Conservation (phyloP, 2,797 vertebrate genomes). For the Sphenopsis melanotis region DNA sequence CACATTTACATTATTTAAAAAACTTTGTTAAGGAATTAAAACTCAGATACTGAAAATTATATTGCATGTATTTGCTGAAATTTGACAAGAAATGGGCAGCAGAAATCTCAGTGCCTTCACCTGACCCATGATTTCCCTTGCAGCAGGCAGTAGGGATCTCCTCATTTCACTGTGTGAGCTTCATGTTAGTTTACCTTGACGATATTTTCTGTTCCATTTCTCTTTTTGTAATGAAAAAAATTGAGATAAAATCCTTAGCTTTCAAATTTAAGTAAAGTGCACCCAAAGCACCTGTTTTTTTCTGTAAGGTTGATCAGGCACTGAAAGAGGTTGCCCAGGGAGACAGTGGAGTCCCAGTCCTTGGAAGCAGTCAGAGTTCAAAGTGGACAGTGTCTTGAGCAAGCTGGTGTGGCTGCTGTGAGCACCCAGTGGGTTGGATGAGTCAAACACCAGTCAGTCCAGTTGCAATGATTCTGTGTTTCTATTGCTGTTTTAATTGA, state of each 20-base stretch:
- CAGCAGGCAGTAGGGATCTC: background rate
- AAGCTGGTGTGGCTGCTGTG: background rate
- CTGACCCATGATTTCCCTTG: background rate
- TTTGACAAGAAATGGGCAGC: background rate
- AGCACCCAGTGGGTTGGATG: fast-evolving
- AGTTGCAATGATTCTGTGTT: background rate
- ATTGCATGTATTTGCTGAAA: background rate
- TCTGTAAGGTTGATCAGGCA: background rate
- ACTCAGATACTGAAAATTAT: background rate
- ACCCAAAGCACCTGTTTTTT: background rate
- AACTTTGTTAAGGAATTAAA: background rate
- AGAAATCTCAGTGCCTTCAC: background rate
- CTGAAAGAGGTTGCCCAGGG: background rate
- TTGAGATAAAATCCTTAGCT: background rate
- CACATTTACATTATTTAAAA: background rate
- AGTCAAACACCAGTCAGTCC: background rate
- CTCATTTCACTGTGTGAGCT: background rate
- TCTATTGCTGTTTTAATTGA: background rate
- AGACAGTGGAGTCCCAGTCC: background rate
- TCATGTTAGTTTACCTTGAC: background rate
- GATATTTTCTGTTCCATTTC: background rate
- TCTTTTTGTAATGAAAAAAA: background rate
- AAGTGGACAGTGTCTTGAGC: too few species aligned
- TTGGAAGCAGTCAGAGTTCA: background rate
- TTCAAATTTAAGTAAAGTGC: background rate